Base-by-base conservation (phyloP, 2,888 invertebrate genomes). In the Yponomeuta cagnagella region DNA sequence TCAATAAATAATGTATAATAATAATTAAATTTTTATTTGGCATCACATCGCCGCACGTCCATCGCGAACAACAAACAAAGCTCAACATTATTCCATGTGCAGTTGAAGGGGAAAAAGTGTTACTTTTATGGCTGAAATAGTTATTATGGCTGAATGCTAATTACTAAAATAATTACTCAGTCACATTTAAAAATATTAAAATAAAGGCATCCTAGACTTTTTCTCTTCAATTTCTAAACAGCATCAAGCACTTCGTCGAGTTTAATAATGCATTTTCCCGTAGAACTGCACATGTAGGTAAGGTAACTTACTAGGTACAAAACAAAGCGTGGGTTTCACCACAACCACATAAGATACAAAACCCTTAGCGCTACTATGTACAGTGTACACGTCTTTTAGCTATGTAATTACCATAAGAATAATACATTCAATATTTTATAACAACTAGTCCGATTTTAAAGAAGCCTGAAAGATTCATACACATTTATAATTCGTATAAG, bases 1-100 rank as follows among this genome's bases (percentile, higher is more conserved):
- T 87, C 80, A 86, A 87, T 87, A 86, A 87, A 85, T 84, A 86
- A 85, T 82, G 83, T 82, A 81, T 84, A 79, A 78, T 80, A 80
- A 79, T 81, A 81, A 81, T 81, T 78, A 5, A 43, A 43, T 43
- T 43, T 43, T 43, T 70, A 72, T 81, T 81, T 84, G 84, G 82
- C 85, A 81, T 83, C 82, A 80, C 81, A 82, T 80, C 78, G 81
- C 79, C 78, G 78, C 78, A 78, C 81, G 80, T 81, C 43, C 43
- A 43, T 43, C 63, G 81, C 83, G 80, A 83, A 88, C 83, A 86
- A 84, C 79, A 80, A 85, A 85, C 82, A 80, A 87, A 88, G 88
- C 88, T 86, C 84, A 86, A 87, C 83, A 76, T 81, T 80, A 6
- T n/a, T 68, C 8, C 43, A 43, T 43, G 43, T 43, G 43, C 43